phyloP scores from a whole-genome alignment of 2,888 invertebrate genomes.

The Xestia c-nigrum region DNA sequence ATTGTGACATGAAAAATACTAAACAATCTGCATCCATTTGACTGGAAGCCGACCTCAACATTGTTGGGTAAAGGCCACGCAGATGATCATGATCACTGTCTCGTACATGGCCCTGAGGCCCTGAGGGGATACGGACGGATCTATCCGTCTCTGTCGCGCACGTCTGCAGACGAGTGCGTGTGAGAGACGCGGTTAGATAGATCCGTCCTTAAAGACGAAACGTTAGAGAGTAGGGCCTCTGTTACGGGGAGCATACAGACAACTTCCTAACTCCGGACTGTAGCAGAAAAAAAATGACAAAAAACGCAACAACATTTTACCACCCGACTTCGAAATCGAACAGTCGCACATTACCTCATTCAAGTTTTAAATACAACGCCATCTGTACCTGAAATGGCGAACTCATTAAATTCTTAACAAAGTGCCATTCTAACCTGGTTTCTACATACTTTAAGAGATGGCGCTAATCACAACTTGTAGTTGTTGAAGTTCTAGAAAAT shows the following conservation, averaged over 20 bases:
- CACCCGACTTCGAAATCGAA: not conserved
- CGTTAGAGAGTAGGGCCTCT: no score
- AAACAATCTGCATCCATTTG: no score
- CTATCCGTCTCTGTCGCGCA: no score
- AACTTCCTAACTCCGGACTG: no score
- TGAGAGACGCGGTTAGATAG: no score
- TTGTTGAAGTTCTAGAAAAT: no score
- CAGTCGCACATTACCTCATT: not conserved
- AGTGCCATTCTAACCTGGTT: not conserved
- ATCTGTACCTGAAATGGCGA: not conserved
- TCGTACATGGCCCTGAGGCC: no score
- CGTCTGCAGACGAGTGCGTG: no score
- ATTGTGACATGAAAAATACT: no score
- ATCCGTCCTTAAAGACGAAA: no score
- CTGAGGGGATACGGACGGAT: no score
- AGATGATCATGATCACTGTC: not conserved
- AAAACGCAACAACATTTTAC: not conserved
- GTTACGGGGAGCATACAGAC: not conserved
- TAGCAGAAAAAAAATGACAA: not conserved
- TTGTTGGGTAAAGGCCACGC: not conserved
- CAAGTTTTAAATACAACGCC: not conserved
- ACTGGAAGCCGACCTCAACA: not conserved
- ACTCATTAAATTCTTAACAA: not conserved
- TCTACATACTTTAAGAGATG: constrained; percentile 4
- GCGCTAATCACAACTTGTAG: constrained; percentile 1